Percentiles rank a stretch among this genome's conserved stretches.
Conservation (phyloP, 2,888 invertebrate species). For the Shargacucullia verbasci region DNA sequence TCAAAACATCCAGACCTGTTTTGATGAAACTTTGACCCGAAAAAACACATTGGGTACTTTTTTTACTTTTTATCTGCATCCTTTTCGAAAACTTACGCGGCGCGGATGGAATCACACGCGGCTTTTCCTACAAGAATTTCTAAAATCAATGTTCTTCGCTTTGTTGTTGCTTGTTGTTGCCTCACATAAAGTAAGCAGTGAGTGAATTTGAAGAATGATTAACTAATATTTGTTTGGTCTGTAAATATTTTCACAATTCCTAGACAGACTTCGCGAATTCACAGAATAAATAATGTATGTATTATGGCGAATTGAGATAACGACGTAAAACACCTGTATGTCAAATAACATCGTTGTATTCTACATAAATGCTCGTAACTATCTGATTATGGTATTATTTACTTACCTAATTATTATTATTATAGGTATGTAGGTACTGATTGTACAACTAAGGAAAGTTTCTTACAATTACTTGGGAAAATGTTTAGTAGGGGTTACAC, state of each 20-base stretch:
- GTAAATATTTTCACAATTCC: constrained; percentile 14
- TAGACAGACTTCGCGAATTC: constrained; percentile 39
- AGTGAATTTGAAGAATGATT: constrained; percentile 22
- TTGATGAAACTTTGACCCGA: no score
- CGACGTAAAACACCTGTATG: constrained; percentile 23
- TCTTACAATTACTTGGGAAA: no score
- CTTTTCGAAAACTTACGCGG: no score
- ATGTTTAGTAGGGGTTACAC: no score
- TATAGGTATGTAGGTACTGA: no score
- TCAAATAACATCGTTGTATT: constrained; percentile 26
- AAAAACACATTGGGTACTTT: no score
- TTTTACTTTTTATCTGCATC: no score
- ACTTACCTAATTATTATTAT: not conserved
- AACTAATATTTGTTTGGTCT: constrained; percentile 42
- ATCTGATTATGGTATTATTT: constrained; percentile 3
- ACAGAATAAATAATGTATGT: no score
- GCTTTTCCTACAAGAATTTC: no score
- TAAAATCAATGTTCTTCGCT: not conserved
- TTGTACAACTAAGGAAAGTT: constrained; percentile 1
- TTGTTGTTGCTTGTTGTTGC: not conserved
- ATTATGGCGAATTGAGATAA: constrained; percentile 25
- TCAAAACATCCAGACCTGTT: no score
- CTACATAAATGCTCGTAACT: constrained; percentile 10
- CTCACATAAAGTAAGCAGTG: constrained; percentile 2
- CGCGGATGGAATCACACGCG: no score